These are phyloP conservation scores for Hippoglossus stenolepis DNA, from an alignment of 2,113 vertebrate genomes.

Conservation along the genomic window DNA sequence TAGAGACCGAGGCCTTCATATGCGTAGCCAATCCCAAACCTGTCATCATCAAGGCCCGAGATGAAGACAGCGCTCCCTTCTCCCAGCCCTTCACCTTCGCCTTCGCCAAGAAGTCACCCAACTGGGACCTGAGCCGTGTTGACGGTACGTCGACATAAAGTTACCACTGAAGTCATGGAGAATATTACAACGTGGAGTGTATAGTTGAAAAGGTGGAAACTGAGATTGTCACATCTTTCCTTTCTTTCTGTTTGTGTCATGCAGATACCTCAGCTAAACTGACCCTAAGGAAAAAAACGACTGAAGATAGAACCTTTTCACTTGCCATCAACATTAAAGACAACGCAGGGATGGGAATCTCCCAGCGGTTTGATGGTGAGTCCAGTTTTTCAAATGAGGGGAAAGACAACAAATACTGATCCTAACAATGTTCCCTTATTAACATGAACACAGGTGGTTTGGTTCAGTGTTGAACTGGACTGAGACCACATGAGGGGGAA, in stretches of 20 bases:
- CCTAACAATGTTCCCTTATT: not conserved
- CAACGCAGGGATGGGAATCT: conserved; percentile 74
- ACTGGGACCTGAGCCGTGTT: conserved; percentile 74
- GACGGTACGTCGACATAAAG: conserved; percentile 65
- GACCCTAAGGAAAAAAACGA: conserved; percentile 68
- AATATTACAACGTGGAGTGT: not conserved
- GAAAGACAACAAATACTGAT: not conserved
- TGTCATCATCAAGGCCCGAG: conserved; percentile 72
- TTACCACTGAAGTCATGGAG: not conserved
- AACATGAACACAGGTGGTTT: not conserved
- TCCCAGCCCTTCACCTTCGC: conserved; percentile 79
- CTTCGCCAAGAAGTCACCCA: conserved; percentile 70
- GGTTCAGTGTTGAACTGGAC: not conserved
- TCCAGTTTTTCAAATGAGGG: not conserved
- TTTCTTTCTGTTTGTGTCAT: conserved; percentile 15
- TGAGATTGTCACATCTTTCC: not conserved
- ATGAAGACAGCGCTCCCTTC: conserved; percentile 74
- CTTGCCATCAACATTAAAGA: conserved; percentile 78
- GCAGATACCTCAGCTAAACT: conserved; percentile 75
- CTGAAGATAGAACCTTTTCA: conserved; percentile 64
- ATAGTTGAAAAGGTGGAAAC: not conserved
- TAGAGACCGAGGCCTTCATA: conserved; percentile 66
- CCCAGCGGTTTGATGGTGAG: conserved; percentile 76
- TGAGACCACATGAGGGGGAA: no score
- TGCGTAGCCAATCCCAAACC: conserved; percentile 70